Conservation (phyloP, 1,140 invertebrate genomes). For the Radopholus similis region DNA sequence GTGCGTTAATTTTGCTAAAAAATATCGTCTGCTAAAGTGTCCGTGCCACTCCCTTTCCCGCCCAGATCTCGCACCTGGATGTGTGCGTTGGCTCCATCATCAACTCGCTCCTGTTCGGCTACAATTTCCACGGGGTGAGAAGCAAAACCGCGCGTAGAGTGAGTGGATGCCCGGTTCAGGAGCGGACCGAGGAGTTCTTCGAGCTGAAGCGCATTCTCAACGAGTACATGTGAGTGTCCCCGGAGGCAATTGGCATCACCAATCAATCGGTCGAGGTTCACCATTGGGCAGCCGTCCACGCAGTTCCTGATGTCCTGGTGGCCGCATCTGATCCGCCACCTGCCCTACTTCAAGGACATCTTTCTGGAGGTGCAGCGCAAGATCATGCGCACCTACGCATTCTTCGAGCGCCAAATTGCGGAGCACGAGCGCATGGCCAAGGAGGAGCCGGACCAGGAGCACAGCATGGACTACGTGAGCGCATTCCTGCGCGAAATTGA, state of each 20-base stretch:
- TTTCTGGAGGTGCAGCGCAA: neutral
- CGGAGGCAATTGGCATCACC: neutral
- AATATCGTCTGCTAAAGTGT: neutral
- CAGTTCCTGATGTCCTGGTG: neutral
- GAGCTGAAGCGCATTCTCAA: neutral
- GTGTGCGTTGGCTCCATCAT: neutral
- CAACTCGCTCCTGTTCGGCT: neutral
- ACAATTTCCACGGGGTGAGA: neutral
- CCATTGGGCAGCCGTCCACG: neutral
- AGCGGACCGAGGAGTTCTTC: neutral
- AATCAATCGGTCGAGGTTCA: neutral
- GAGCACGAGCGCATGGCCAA: too few species aligned
- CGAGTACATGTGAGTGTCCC: neutral
- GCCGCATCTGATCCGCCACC: neutral
- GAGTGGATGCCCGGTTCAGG: neutral
- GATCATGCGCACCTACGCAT: neutral
- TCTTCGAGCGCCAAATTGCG: neutral
- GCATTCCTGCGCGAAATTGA: slow-evolving; percentile 8
- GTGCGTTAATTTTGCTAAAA: neutral
- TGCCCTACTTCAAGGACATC: neutral
- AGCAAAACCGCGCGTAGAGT: neutral
- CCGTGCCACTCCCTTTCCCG: neutral
- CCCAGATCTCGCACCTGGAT: neutral
- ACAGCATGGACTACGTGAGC: slow-evolving; percentile 12
- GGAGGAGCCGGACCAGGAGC: too few species aligned